Conservation (phyloP, 2,797 vertebrate species). For the Sebastes steindachneri region DNA sequence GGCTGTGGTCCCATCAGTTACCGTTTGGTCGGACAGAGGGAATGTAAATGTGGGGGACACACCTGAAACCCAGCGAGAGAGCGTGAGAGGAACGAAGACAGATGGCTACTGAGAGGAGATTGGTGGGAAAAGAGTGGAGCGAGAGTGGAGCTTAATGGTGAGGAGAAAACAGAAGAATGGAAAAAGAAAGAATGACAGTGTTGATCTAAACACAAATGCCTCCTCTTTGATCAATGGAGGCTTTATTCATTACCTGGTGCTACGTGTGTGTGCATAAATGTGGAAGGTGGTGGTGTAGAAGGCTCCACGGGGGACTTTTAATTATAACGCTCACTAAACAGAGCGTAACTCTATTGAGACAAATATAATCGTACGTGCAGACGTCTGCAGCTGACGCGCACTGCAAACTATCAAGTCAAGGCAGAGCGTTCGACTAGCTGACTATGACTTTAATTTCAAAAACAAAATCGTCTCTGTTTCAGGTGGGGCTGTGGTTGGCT, state of each 20-base stretch:
- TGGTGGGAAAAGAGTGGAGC: not conserved
- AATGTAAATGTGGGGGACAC: constrained; percentile 86
- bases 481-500: not conserved
- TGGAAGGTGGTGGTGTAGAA: not conserved
- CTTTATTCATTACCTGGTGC: constrained; percentile 50
- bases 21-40: constrained; percentile 85
- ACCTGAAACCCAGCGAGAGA: constrained; percentile 77
- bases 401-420: not conserved
- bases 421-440: not conserved
- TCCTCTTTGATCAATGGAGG: constrained; percentile 44
- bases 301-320: constrained; percentile 24
- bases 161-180: not conserved
- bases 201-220: constrained; percentile 34
- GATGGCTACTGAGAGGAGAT: not conserved
- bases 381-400: not conserved
- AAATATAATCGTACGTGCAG: not conserved
- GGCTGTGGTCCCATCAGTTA: constrained; percentile 88
- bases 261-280: constrained; percentile 41
- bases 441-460: not conserved
- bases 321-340: constrained; percentile 33
- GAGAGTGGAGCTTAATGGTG: not conserved
- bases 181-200: constrained; percentile 12
- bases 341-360: constrained; percentile 10
- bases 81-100: not conserved
- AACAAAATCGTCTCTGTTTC: not conserved